Evolutionary conservation across 2,888 invertebrate species (phyloP).

Genomic region (Rhamphomyia laevipes): DNA sequence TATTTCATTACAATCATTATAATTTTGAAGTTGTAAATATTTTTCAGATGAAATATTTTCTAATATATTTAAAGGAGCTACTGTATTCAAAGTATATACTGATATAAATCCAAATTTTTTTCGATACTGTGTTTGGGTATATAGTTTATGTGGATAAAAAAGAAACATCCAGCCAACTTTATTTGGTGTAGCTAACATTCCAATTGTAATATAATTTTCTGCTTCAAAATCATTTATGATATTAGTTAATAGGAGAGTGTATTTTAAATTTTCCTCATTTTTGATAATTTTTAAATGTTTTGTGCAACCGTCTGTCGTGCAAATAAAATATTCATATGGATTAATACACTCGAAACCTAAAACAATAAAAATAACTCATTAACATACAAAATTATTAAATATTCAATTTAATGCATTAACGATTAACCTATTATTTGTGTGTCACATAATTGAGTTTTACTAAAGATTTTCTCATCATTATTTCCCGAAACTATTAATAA

Average conservation of each 20-base stretch:
- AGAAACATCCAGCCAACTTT: constrained; percentile 23
- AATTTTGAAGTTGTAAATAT: constrained; percentile 10
- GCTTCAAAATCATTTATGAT: constrained; percentile 18
- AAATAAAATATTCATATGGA: constrained; percentile 19
- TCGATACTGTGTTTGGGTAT: constrained; percentile 12
- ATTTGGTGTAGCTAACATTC: constrained; percentile 21
- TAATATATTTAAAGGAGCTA: constrained; percentile 17
- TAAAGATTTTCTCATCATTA: constrained; percentile 13
- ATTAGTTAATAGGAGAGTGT: constrained; percentile 2
- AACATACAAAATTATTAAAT: not conserved
- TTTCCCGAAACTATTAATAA: constrained; percentile 20
- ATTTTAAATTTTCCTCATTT: constrained; percentile 13
- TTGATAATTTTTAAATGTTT: constrained; percentile 17
- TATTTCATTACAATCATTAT: constrained; percentile 22
- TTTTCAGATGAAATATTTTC: not conserved
- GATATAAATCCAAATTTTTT: constrained; percentile 15
- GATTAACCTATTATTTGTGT: constrained; percentile 25
- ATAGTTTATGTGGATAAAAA: constrained; percentile 23
- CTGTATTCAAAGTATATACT: constrained; percentile 17
- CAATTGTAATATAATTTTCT: constrained; percentile 23
- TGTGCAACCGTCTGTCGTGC: constrained; percentile 20
- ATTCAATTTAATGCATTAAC: not conserved
- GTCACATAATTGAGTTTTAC: constrained; percentile 21
- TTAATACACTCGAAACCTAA: constrained; percentile 16
- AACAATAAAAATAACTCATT: constrained; percentile 15